Evolutionary conservation across 2,888 invertebrate species (phyloP), one percentile per base, ranked within the genome.

Genomic region (Macrosiphum euphorbiae): DNA sequence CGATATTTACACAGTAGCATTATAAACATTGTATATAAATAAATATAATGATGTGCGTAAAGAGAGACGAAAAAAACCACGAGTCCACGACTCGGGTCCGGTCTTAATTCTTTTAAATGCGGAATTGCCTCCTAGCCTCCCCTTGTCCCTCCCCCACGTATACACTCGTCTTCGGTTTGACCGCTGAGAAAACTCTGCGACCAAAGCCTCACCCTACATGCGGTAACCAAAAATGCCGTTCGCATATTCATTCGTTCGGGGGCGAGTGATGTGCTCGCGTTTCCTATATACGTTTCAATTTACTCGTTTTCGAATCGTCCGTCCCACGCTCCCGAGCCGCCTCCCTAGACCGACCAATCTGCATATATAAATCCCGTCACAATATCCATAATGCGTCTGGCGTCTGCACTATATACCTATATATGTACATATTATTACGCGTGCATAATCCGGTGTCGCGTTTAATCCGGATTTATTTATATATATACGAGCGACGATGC

Each of bases 391-490:
- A 92, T 58, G n/a, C n/a, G n/a, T n/a, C n/a, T n/a, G n/a, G 44
- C 89, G 58, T 58, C 10, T 50, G 47, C 44, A n/a, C 47, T 16
- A 20, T 58, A 26, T 88, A 55, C 11, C 10, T 88, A 20, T 26
- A 16, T 88, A 26, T 88, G 44, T 28, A 16, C 44, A 11, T 24
- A 41, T 88, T 78, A 55, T 55, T 55, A 88, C 24, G 24, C 44
- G 86, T 47, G 35, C 84, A 35, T 93, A 93, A 93, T 89, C 85
- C 78, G 89, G 24, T 93, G 93, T 93, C 92, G 44, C 67, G 24
- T 84, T 85, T 93, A 93, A 93, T 93, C 89, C 89, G 85, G 58
- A 93, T 93, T 90, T 93, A 93, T 93, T 35, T 47, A 26, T n/a
- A n/a, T n/a, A 41, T 85, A 20, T 4, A 4, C 44, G 88, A 44